Evolutionary conservation across 1,140 invertebrate genomes (phyloP), one percentile per base, ranked within the genome.

Genomic region (Eumeta japonica): DNA sequence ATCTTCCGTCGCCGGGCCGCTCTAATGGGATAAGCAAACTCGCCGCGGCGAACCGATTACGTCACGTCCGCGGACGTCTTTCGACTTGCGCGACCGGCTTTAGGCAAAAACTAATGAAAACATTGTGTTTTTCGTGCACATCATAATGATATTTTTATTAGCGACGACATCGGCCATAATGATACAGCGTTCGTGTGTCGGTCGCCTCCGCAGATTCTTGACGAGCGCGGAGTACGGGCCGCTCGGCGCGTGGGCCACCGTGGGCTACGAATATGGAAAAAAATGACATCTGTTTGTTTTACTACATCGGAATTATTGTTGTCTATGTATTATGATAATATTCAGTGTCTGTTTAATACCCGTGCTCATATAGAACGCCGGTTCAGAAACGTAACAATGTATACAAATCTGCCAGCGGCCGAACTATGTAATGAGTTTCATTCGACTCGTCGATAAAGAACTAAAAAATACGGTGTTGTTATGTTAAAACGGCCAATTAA

Each of bases 11-110:
- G n/a, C n/a, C 5, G n/a, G n/a, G n/a, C 5, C 20, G n/a, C n/a
- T 24, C 20, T 24, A 24, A 24, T 24, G 20, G n/a, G n/a, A 7
- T 24, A 24, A 24, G 20, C n/a, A 24, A 7, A 24, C 20, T 7
- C 20, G 20, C n/a, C n/a, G n/a, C n/a, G n/a, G n/a, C n/a, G n/a
- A n/a, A n/a, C n/a, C 43, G 46, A 45, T 66, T 61, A 66, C 62
- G 61, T 65, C 57, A 65, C 61, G 43, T 50, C 51, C 39, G 42
- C 40, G 41, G 50, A 50, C 35, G 33, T 24, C 14, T 39, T 39
- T 35, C 34, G 34, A n/a, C n/a, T n/a, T n/a, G n/a, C n/a, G n/a
- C n/a, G n/a, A n/a, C n/a, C n/a, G n/a, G n/a, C n/a, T n/a, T n/a
- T n/a, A n/a, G n/a, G 20, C n/a, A 24, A 7, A 24, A 7, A n/a